A percentile compares a stretch with the other conserved stretches of the same genome.
Conservation (phyloP, 2,888 invertebrate genomes). For the Limnephilus lunatus region DNA sequence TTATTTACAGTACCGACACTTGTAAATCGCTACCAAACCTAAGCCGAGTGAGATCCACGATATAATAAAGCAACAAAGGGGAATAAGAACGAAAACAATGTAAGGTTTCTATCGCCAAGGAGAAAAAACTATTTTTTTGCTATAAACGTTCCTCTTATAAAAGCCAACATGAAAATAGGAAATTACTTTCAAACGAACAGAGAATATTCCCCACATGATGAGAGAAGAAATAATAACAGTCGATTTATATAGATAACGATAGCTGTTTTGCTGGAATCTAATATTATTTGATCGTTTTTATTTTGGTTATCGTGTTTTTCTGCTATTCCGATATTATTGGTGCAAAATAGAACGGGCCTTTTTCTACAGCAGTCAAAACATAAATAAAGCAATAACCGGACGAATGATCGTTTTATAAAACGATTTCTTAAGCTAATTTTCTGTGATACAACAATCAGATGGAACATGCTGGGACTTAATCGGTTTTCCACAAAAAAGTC, state of each 20-base stretch:
- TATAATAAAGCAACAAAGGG: not conserved
- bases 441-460: not conserved
- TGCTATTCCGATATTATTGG: not conserved
- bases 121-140: not conserved
- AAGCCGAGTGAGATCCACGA: not conserved
- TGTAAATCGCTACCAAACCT: not conserved
- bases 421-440: not conserved
- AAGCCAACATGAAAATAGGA: slow-evolving; percentile 18
- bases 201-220: slow-evolving; percentile 6
- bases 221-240: slow-evolving; percentile 6
- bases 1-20: not conserved
- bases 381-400: not conserved
- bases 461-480: not conserved
- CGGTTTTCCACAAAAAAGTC: not conserved
- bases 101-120: not conserved
- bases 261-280: slow-evolving; percentile 11
- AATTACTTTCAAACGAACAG: slow-evolving; percentile 24
- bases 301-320: slow-evolving; percentile 20
- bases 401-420: not conserved
- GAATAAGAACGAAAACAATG: not conserved
- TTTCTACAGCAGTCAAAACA: not conserved
- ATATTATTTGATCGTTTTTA: slow-evolving; percentile 13
- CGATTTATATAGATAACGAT: slow-evolving; percentile 17
- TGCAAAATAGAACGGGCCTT: not conserved
- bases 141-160: not conserved